Percentiles rank a stretch among this genome's conserved stretches.
phyloP scores from a whole-genome alignment of 2,113 vertebrate species.

The Chloropsis cyanopogon region DNA sequence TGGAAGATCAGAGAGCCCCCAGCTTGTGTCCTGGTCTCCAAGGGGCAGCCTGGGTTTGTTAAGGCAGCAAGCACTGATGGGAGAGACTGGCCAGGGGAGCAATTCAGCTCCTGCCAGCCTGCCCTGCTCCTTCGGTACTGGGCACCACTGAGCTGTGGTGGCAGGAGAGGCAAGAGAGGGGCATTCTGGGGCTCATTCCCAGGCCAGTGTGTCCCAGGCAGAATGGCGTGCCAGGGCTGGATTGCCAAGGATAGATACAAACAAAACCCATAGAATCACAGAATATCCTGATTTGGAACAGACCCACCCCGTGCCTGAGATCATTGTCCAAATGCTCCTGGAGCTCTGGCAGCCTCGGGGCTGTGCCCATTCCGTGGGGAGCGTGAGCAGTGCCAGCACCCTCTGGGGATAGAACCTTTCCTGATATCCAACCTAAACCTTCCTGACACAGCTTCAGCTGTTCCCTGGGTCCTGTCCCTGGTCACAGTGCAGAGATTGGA shows the following conservation, averaged over 20 bases:
- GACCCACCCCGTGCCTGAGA: background rate
- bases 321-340: accelerated
- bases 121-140: background rate
- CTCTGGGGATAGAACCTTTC: background rate
- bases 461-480: background rate
- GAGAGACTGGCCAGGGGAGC: background rate
- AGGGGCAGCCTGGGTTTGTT: background rate
- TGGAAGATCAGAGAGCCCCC: background rate
- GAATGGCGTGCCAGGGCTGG: too few species aligned
- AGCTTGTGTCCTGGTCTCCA: background rate
- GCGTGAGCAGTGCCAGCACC: background rate
- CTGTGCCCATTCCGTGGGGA: background rate
- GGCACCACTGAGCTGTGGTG: accelerated
- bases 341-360: background rate
- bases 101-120: background rate
- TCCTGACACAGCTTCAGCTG: accelerated
- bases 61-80: background rate
- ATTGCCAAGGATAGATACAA: background rate
- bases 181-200: background rate
- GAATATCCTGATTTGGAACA: background rate
- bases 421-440: accelerated
- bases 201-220: background rate
- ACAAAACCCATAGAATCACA: background rate
- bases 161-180: background rate
- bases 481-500: background rate